Conservation (phyloP, 2,797 vertebrate species). For the Amblyraja radiata region DNA sequence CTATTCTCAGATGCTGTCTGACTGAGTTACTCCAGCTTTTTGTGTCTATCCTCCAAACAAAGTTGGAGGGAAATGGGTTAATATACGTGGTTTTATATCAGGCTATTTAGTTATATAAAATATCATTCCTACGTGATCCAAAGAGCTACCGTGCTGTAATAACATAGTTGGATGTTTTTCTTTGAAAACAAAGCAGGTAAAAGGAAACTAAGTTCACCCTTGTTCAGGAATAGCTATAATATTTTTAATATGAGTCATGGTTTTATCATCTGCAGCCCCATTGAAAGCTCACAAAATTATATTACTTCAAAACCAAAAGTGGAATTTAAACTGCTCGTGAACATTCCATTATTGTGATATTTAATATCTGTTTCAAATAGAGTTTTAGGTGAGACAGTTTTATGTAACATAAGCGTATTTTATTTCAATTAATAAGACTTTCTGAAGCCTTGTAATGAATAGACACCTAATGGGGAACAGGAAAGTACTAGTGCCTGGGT, state of each 20-base stretch:
- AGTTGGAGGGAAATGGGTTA: background rate
- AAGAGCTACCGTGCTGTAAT: background rate
- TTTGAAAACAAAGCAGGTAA: conserved; percentile 11
- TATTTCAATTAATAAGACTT: background rate
- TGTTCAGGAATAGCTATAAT: background rate
- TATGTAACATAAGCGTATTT: background rate
- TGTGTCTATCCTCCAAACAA: background rate
- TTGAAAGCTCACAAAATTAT: background rate
- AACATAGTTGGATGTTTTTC: conserved; percentile 16
- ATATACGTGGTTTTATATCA: background rate
- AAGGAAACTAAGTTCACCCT: background rate
- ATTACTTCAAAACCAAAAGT: background rate
- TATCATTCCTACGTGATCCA: no score
- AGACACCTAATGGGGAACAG: background rate
- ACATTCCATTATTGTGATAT: conserved; percentile 22
- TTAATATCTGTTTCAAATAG: conserved; percentile 15
- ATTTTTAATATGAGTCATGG: conserved; percentile 19
- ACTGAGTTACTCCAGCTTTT: no score
- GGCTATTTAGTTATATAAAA: background rate
- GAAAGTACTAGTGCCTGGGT: background rate
- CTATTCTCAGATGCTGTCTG: no score
- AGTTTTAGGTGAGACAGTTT: background rate
- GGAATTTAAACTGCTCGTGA: background rate
- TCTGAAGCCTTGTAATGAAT: background rate
- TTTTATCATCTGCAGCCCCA: background rate